These are phyloP conservation scores for Scylla paramamosain DNA, from an alignment of 1,140 invertebrate species.

Conservation along the genomic window DNA sequence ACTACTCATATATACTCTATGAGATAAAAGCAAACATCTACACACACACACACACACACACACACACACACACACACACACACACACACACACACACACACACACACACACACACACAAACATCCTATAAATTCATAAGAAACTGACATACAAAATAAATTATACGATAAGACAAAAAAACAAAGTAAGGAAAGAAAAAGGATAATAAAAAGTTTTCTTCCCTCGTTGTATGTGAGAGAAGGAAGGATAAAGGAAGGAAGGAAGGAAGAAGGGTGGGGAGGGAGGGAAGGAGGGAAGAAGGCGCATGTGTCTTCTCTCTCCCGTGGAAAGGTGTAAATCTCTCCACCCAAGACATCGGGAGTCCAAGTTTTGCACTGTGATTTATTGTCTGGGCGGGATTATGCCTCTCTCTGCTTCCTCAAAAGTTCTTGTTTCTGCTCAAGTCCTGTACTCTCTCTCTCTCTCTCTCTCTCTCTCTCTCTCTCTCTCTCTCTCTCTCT, in stretches of 20 bases:
- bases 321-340: too few relatives aligned
- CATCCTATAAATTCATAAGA: not conserved
- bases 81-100: not conserved
- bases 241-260: not conserved
- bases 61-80: not conserved
- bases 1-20: not conserved
- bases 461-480: too few relatives aligned
- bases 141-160: not conserved
- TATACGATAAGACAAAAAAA: not conserved
- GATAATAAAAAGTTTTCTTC: not conserved
- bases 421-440: too few relatives aligned
- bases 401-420: too few relatives aligned
- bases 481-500: too few relatives aligned
- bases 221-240: not conserved
- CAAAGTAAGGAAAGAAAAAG: not conserved
- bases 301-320: too few relatives aligned
- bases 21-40: not conserved
- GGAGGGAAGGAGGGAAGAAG: too few relatives aligned
- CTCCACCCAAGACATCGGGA: too few relatives aligned
- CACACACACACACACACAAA: not conserved
- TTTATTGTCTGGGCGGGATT: too few relatives aligned
- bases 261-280: not conserved
- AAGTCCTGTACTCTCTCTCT: too few relatives aligned
- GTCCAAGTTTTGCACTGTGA: too few relatives aligned
- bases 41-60: not conserved